Conservation (phyloP, 2,888 invertebrate species). For the Phania funesta region DNA sequence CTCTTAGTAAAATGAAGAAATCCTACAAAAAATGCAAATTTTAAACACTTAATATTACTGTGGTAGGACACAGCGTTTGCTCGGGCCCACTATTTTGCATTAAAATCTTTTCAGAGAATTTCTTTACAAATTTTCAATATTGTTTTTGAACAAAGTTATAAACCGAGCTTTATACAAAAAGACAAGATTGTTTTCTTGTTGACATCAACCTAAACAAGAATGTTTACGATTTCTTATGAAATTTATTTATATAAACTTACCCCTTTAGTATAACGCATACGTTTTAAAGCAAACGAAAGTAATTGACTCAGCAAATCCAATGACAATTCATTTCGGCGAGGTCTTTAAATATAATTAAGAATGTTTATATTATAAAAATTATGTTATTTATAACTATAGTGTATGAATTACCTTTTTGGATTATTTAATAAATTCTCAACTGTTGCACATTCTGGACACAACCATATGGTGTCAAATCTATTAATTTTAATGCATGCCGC, state of each 20-base stretch:
- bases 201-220: no score
- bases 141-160: no score
- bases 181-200: no score
- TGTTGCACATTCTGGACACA: conserved; percentile 92
- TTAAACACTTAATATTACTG: no score
- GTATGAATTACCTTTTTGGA: conserved; percentile 74
- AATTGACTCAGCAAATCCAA: conserved; percentile 87
- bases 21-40: no score
- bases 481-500: conserved; percentile 85
- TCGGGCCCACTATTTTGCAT: no score
- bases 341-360: conserved; percentile 64
- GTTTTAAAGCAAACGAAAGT: conserved; percentile 88
- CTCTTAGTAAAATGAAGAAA: no score
- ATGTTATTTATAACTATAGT: background rate
- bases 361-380: background rate
- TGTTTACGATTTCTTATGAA: background rate
- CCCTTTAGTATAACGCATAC: conserved; percentile 90
- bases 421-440: conserved; percentile 81
- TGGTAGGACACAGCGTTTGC: no score
- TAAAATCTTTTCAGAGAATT: no score
- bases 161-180: no score
- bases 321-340: conserved; percentile 75
- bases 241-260: conserved; percentile 82
- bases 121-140: no score
- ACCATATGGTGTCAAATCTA: conserved; percentile 84